phyloP scores from a whole-genome alignment of 2,888 invertebrate species.

The Himalopsyche japonica region DNA sequence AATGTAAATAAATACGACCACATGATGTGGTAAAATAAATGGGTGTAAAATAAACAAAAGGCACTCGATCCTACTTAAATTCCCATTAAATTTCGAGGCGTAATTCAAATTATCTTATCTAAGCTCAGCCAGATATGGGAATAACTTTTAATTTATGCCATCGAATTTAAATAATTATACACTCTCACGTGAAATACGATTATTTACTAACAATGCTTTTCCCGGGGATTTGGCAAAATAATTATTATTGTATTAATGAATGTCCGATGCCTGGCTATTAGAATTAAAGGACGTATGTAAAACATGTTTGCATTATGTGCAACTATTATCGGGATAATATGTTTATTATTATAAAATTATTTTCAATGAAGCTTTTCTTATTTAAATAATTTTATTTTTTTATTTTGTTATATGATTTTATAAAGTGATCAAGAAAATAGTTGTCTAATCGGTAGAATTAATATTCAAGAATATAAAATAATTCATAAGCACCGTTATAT shows the following conservation, averaged over 20 bases:
- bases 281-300: background rate
- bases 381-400: no score
- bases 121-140: background rate
- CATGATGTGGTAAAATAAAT: background rate
- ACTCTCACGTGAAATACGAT: background rate
- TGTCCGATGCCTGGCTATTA: background rate
- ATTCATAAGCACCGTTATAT: no score
- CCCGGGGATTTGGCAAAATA: background rate
- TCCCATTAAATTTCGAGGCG: background rate
- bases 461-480: no score
- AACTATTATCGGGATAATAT: no score
- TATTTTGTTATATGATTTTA: no score
- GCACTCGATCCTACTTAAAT: background rate
- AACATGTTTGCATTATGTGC: background rate
- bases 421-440: no score
- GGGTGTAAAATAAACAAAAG: background rate
- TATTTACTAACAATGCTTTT: conserved; percentile 1
- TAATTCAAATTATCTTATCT: background rate
- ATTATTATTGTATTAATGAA: background rate
- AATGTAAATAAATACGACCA: background rate
- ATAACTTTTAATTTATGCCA: background rate
- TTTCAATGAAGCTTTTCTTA: no score
- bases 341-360: no score
- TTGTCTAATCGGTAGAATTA: no score
- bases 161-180: conserved; percentile 1